phyloP scores from a whole-genome alignment of 2,113 vertebrate species.

The human (Homo sapiens) region DNA sequence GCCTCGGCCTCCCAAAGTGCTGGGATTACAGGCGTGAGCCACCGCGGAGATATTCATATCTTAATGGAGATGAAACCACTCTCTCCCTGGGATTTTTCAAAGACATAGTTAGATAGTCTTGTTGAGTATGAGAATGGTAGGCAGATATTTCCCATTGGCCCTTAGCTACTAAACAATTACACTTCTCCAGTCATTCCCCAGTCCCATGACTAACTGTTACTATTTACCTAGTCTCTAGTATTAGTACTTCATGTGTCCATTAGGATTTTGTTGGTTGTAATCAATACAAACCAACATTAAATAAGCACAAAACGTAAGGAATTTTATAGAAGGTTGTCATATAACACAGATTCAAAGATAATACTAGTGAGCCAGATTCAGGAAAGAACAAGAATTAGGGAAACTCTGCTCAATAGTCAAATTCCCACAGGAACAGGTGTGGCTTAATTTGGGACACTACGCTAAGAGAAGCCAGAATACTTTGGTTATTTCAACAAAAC shows the following conservation, averaged over 20 bases:
- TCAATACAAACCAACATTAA: neutral
- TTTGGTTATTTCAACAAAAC: neutral
- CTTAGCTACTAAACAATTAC: neutral
- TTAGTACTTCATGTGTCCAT: neutral
- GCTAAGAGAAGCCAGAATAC: neutral
- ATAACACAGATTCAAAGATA: neutral
- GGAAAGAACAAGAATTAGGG: neutral
- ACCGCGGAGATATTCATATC: conserved; percentile 27
- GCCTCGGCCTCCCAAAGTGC: too few species aligned
- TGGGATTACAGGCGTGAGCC: too few species aligned
- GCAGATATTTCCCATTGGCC: neutral
- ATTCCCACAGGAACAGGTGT: neutral
- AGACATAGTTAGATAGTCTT: neutral
- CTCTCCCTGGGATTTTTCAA: neutral
- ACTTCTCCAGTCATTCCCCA: neutral
- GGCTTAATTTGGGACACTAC: neutral
- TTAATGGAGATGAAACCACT: conserved; percentile 38
- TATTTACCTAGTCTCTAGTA: neutral
- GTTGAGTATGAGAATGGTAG: neutral
- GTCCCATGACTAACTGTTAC: neutral
- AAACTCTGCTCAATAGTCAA: neutral
- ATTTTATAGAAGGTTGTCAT: neutral
- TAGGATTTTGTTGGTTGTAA: neutral
- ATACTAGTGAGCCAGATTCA: neutral
- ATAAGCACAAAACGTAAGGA: neutral